These are phyloP conservation scores for Panagrolaimus sp. DNA, from an alignment of 1,140 invertebrate species.

Conservation along the genomic window DNA sequence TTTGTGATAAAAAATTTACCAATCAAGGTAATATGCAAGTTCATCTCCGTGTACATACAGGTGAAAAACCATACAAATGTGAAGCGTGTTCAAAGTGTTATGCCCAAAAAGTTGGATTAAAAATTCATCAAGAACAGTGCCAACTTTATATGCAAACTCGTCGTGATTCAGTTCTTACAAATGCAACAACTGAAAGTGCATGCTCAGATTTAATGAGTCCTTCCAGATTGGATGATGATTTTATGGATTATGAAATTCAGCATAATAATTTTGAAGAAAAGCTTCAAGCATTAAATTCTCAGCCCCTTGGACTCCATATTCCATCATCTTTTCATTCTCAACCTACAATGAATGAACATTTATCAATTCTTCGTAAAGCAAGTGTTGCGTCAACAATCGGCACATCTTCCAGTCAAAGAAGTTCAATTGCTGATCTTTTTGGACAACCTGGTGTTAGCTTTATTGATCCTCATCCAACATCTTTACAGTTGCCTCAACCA, in stretches of 20 bases:
- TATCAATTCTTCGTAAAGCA: background rate
- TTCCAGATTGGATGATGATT: background rate
- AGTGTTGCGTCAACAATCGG: background rate
- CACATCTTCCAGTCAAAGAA: background rate
- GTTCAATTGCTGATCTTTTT: slow-evolving; percentile 1
- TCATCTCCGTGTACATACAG: slow-evolving; percentile 78
- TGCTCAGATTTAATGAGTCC: background rate
- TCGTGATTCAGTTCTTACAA: slow-evolving; percentile 32
- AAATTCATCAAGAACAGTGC: slow-evolving; percentile 57
- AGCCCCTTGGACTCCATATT: background rate
- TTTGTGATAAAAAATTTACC: slow-evolving; percentile 63
- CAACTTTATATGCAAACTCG: slow-evolving; percentile 28
- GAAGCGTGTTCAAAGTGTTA: slow-evolving; percentile 49
- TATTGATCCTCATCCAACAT: background rate
- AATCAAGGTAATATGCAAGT: slow-evolving; percentile 62
- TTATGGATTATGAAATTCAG: background rate
- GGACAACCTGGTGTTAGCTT: slow-evolving; percentile 4
- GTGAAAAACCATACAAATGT: slow-evolving; percentile 68
- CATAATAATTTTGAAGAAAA: background rate
- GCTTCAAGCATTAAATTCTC: background rate
- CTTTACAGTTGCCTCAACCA: background rate
- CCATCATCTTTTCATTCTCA: background rate
- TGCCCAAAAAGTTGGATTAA: slow-evolving; percentile 56
- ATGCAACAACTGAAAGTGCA: slow-evolving; percentile 21
- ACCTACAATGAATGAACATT: background rate